Evolutionary conservation across 2,888 invertebrate species (phyloP).

Genomic region (Patella caerulea): DNA sequence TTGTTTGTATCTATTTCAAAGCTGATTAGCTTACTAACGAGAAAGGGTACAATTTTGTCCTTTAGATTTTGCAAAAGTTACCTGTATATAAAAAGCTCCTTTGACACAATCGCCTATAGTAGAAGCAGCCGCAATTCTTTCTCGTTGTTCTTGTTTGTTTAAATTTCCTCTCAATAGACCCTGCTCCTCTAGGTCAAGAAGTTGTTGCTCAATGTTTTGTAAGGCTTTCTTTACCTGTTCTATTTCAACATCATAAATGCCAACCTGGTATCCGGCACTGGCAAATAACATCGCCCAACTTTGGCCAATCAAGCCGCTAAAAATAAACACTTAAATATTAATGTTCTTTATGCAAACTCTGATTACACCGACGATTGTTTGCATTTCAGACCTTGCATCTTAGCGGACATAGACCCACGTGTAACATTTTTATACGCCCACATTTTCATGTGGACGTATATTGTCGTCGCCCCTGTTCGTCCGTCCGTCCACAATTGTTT

Average conservation of each 20-base stretch:
- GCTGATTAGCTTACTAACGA: too few species aligned
- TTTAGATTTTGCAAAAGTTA: conserved; percentile 29
- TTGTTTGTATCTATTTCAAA: too few species aligned
- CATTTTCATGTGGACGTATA: too few species aligned
- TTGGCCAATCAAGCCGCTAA: conserved; percentile 92
- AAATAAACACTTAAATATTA: conserved; percentile 14
- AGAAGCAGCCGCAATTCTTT: conserved; percentile 82
- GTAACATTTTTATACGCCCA: too few species aligned
- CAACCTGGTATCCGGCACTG: conserved; percentile 88
- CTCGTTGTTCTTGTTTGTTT: conserved; percentile 82
- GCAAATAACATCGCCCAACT: conserved; percentile 99
- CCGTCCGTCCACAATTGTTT: too few species aligned
- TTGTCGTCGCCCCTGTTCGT: too few species aligned
- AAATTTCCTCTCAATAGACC: conserved; percentile 83
- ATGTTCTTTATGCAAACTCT: too few species aligned
- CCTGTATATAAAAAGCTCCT: conserved; percentile 81
- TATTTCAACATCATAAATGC: conserved; percentile 80
- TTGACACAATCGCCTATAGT: conserved; percentile 81
- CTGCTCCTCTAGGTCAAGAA: conserved; percentile 48
- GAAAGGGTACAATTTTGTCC: too few species aligned
- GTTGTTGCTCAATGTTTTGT: conserved; percentile 81
- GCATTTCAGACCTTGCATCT: too few species aligned
- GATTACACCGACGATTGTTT: too few species aligned
- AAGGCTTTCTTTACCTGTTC: conserved; percentile 71
- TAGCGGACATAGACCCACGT: too few species aligned